These are phyloP conservation scores for Copsychus sechellarum DNA, from an alignment of 2,113 vertebrate species.

Conservation along the genomic window DNA sequence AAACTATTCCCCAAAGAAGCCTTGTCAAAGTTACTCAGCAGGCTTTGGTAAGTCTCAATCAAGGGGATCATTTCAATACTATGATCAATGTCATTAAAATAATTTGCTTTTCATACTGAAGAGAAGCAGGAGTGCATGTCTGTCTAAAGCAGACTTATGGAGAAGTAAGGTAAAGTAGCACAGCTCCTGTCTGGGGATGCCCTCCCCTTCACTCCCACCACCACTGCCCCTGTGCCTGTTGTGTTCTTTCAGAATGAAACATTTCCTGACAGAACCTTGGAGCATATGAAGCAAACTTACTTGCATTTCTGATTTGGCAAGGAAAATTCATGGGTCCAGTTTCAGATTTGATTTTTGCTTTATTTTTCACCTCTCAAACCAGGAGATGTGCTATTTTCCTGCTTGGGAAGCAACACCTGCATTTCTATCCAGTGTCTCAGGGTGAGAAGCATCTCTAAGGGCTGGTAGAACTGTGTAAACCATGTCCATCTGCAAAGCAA, in stretches of 20 bases:
- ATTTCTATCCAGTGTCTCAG: not conserved
- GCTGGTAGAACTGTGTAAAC: not conserved
- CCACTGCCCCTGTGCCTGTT: accelerated
- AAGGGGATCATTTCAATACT: not conserved
- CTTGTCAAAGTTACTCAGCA: not conserved
- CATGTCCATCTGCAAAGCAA: not conserved
- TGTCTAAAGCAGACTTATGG: not conserved
- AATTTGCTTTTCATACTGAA: not conserved
- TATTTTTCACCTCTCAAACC: not conserved
- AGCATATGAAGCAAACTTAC: not conserved
- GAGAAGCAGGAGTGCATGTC: not conserved
- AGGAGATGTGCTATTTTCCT: not conserved
- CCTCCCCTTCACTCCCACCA: not conserved
- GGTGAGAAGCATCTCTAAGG: not conserved
- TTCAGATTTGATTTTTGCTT: not conserved
- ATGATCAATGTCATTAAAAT: not conserved
- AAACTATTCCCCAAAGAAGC: not conserved
- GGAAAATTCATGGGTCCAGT: not conserved
- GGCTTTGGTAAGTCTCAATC: not conserved
- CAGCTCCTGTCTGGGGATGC: no score
- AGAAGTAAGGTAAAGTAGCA: not conserved
- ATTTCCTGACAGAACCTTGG: not conserved
- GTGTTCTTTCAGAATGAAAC: not conserved
- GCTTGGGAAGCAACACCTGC: not conserved
- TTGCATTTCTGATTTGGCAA: not conserved